Evolutionary conservation across 2,888 invertebrate species (phyloP).

Genomic region (Polymixis lichenea): DNA sequence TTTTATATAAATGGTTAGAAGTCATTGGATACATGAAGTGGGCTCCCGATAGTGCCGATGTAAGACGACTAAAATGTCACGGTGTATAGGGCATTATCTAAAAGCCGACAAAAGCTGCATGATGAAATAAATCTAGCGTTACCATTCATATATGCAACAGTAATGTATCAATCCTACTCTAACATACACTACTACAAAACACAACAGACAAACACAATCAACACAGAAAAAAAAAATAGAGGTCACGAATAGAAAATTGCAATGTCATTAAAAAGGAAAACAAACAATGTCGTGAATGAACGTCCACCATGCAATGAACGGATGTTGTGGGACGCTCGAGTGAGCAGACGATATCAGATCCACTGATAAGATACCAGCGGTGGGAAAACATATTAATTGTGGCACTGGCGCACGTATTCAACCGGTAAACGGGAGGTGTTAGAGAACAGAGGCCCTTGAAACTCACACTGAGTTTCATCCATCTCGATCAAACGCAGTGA

Average conservation of each 20-base stretch:
- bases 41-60: too few species aligned
- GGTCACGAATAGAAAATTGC: constrained; percentile 65
- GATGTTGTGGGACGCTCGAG: constrained; percentile 78
- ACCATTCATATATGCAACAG: not conserved
- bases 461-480: too few species aligned
- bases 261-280: constrained; percentile 63
- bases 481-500: too few species aligned
- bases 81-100: not conserved
- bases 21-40: too few species aligned
- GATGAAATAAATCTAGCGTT: not conserved
- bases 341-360: constrained; percentile 78
- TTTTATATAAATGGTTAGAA: too few species aligned
- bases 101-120: not conserved
- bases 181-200: not conserved
- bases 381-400: constrained; percentile 74
- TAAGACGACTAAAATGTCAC: too few species aligned
- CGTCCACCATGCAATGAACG: constrained; percentile 68
- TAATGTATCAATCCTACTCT: not conserved
- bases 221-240: constrained; percentile 37
- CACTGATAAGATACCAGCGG: constrained; percentile 77
- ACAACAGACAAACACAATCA: constrained; percentile 11
- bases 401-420: constrained; percentile 51
- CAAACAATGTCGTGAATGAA: constrained; percentile 58
- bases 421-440: constrained; percentile 52
- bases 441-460: too few species aligned